Conservation (phyloP, 1,140 invertebrate genomes). For the Ericerus pela region DNA sequence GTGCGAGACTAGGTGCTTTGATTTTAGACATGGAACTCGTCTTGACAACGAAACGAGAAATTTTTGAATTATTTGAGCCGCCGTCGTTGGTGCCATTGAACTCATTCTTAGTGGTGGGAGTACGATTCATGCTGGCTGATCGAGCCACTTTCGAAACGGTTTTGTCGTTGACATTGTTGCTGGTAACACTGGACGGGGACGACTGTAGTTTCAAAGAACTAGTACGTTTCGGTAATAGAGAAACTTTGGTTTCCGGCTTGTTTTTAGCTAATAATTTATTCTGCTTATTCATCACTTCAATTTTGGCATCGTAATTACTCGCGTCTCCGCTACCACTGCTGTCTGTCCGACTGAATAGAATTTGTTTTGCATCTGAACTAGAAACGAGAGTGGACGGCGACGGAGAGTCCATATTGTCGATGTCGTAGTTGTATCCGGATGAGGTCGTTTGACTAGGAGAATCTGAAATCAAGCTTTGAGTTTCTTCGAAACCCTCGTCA, state of each 20-base stretch:
- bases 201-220: slow-evolving; percentile 5
- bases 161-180: neutral
- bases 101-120: no score
- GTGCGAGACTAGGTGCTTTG: neutral
- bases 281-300: slow-evolving; percentile 24
- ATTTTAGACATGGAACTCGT: no score
- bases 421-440: slow-evolving; percentile 51
- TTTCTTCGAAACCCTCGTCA: slow-evolving; percentile 82
- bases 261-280: slow-evolving; percentile 22
- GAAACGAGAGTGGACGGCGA: slow-evolving; percentile 13
- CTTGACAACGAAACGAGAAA: slow-evolving; percentile 18
- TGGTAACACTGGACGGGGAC: slow-evolving; percentile 17
- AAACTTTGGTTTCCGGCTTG: slow-evolving; percentile 28
- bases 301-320: slow-evolving; percentile 18
- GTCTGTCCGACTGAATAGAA: slow-evolving; percentile 21
- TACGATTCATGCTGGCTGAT: neutral
- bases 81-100: neutral
- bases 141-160: neutral
- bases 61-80: neutral
- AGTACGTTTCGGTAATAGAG: slow-evolving; percentile 23
- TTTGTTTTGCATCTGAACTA: slow-evolving; percentile 15
- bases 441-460: slow-evolving; percentile 63
- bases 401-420: slow-evolving; percentile 37
- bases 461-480: slow-evolving; percentile 68
- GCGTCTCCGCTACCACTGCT: slow-evolving; percentile 25